phyloP scores from a whole-genome alignment of 2,113 vertebrate species.

The Genyomyrus donnyi region DNA sequence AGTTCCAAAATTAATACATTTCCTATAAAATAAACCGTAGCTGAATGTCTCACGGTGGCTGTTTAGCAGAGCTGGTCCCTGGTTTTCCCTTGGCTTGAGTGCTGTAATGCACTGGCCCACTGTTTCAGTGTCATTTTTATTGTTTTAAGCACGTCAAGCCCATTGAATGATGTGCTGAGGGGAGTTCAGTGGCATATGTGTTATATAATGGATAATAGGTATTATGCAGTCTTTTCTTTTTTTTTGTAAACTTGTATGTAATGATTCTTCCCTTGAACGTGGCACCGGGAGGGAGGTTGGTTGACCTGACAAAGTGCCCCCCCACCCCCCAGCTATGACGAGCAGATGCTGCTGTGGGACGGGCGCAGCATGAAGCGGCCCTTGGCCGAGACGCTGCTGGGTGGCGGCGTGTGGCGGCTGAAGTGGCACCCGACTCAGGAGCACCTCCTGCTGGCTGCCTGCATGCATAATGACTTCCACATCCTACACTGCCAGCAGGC shows the following conservation, averaged over 20 bases:
- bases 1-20: background rate
- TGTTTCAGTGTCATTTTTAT: background rate
- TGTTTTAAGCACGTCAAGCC: background rate
- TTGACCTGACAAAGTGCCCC: background rate
- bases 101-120: background rate
- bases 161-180: background rate
- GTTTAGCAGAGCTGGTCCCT: background rate
- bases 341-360: conserved; percentile 87
- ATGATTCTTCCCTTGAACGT: background rate
- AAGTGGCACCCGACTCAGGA: conserved; percentile 80
- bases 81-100: background rate
- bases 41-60: background rate
- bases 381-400: conserved; percentile 60
- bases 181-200: background rate
- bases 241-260: background rate
- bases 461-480: conserved; percentile 84
- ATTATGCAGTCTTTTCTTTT: background rate
- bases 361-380: conserved; percentile 74
- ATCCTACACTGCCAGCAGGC: conserved; percentile 71
- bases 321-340: conserved; percentile 72
- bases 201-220: background rate
- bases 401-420: conserved; percentile 86
- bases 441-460: conserved; percentile 80
- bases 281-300: background rate
- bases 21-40: background rate